Evolutionary conservation across 2,113 vertebrate genomes (phyloP).

Genomic region (Lichenostomus cassidix): DNA sequence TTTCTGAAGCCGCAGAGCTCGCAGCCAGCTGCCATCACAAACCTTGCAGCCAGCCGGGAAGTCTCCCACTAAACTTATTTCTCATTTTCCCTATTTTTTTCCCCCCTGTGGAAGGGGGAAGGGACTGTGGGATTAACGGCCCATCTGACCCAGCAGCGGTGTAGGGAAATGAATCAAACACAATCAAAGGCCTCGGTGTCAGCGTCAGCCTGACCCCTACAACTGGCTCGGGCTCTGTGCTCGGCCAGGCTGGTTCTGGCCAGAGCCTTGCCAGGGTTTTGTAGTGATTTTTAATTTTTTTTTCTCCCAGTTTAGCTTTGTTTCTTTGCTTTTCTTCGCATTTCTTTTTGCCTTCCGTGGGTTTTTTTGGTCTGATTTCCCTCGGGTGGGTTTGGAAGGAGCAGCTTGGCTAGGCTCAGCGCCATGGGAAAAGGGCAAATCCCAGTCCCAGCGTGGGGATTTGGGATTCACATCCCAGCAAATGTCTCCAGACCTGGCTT

Average conservation of each 20-base stretch:
- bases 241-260: not conserved
- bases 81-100: not conserved
- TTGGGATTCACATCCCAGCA: not conserved
- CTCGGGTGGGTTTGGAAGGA: not conserved
- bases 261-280: not conserved
- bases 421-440: rapidly evolving
- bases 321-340: not conserved
- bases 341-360: not conserved
- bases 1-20: not conserved
- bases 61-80: not conserved
- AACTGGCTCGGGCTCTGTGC: not conserved
- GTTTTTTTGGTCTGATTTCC: not conserved
- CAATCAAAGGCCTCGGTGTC: slow-evolving; percentile 68
- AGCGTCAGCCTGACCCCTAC: slow-evolving; percentile 45
- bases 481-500: rapidly evolving
- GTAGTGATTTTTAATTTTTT: not conserved
- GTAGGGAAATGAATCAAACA: slow-evolving; percentile 64
- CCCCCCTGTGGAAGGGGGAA: not conserved
- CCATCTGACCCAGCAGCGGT: slow-evolving; percentile 49
- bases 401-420: not conserved
- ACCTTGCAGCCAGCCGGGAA: not conserved
- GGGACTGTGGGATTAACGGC: slow-evolving; percentile 27
- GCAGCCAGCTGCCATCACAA: not conserved
- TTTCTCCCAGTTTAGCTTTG: too few relatives aligned
- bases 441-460: rapidly evolving